Base-by-base conservation (phyloP, 2,888 invertebrate genomes). In the Dynastes maya region DNA sequence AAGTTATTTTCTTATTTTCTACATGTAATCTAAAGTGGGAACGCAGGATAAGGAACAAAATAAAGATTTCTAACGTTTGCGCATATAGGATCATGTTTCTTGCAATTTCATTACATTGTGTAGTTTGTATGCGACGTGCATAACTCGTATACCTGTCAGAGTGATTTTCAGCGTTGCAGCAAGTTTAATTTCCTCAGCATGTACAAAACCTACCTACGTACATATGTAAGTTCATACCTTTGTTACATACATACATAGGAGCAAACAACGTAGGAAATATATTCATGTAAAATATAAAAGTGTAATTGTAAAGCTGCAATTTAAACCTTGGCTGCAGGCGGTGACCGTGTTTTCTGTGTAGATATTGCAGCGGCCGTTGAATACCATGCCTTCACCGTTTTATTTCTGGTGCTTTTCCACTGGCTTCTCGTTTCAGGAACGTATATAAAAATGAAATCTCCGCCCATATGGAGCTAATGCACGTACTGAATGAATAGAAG, bases 231-330 rank as follows among this genome's bases (percentile, higher is more conserved):
- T 37, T 37, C 5, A 1, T 37, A 37, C 32, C 32, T 37, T 53
- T 53, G 55, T 55, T 16, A 1, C 3, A 55, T 13, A 6, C 13
- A n/a, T 8, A 55, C 55, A n/a, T 55, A 55, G 55, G 8, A 55
- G 13, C 55, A 16, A 55, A 55, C 16, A 55, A 4, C 22, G 22
- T 5, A n/a, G 55, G 55, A 55, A 55, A 55, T 55, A 55, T 55
- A 55, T 55, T 55, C 55, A 55, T 13, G 55, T 22, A 55, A 55
- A 55, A 55, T 55, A 55, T 55, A 55, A 55, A 55, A 55, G 55
- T 55, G 55, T 55, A 55, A 55, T 55, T 55, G n/a, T 22, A 55
- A 55, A 5, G 55, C 22, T 55, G 55, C 55, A 55, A 55, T 55
- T 55, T 55, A 55, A 55, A 55, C 22, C 55, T 22, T n/a, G 16